These are phyloP conservation scores for Ancistrus triradiatus DNA, from an alignment of 2,113 vertebrate genomes.

Conservation along the genomic window DNA sequence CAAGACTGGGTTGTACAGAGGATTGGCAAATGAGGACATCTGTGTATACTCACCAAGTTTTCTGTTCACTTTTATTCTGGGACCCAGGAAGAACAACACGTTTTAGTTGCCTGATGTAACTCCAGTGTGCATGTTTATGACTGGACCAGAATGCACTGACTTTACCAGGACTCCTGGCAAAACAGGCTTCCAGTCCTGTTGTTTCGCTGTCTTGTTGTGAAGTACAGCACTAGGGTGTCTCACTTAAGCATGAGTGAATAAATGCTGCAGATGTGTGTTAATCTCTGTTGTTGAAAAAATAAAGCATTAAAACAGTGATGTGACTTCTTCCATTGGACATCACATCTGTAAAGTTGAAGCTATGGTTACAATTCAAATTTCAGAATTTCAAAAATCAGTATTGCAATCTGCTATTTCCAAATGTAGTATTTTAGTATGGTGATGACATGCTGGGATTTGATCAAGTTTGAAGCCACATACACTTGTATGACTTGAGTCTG, in stretches of 20 bases:
- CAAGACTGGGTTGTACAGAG: constrained; percentile 99
- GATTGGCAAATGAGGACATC: constrained; percentile 85
- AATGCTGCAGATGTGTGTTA: background rate
- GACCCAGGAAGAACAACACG: constrained; percentile 14
- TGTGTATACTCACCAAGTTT: background rate
- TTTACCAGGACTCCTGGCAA: constrained; percentile 12
- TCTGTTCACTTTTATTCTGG: background rate
- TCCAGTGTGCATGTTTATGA: constrained; percentile 26
- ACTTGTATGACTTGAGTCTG: too few species aligned
- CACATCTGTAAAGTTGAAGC: too few species aligned
- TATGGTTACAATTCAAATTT: too few species aligned
- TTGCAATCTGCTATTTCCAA: too few species aligned
- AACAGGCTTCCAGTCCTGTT: constrained; percentile 2
- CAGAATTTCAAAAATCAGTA: too few species aligned
- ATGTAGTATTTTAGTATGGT: too few species aligned
- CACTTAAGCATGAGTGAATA: background rate
- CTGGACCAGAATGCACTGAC: constrained; percentile 7
- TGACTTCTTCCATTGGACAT: too few species aligned
- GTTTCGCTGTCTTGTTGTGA: constrained; percentile 8
- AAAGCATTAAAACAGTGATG: too few species aligned
- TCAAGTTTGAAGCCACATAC: too few species aligned
- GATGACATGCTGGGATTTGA: too few species aligned
- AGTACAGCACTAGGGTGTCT: constrained; percentile 5
- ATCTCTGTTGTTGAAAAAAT: background rate
- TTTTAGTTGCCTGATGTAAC: constrained; percentile 10